Evolutionary conservation across 2,888 invertebrate genomes (phyloP).

Genomic region (Hypsopygia costalis): DNA sequence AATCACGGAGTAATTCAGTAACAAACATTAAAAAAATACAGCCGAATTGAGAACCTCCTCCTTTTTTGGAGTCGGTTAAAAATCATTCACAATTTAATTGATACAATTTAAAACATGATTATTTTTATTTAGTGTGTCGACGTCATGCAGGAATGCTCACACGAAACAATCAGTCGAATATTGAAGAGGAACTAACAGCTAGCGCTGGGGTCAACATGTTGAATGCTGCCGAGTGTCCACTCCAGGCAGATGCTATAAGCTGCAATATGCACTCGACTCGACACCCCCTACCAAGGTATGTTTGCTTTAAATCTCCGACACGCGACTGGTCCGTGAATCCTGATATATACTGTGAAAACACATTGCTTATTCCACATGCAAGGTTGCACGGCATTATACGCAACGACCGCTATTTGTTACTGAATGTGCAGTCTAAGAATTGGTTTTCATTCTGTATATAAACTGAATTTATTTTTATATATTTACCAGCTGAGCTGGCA

Average conservation of each 20-base stretch:
- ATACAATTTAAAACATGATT: neutral
- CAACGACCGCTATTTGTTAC: too few relatives aligned
- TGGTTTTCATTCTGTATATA: too few relatives aligned
- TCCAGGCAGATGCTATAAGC: neutral
- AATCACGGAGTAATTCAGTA: too few relatives aligned
- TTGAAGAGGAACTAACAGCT: neutral
- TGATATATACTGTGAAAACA: neutral
- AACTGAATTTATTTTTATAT: too few relatives aligned
- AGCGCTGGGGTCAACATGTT: neutral
- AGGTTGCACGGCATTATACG: too few relatives aligned
- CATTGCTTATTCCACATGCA: too few relatives aligned
- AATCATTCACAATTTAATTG: neutral
- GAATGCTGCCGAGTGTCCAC: neutral
- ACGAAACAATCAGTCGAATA: neutral
- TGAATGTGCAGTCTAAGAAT: too few relatives aligned
- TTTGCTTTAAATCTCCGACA: neutral
- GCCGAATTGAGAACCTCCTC: too few relatives aligned
- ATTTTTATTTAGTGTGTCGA: neutral
- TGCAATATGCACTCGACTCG: neutral
- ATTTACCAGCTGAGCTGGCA: too few relatives aligned
- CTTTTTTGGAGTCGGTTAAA: too few relatives aligned
- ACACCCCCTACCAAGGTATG: neutral
- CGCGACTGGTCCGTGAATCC: neutral
- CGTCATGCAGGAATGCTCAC: neutral
- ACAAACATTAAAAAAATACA: too few relatives aligned